These are phyloP conservation scores for Scopus umbretta DNA, from an alignment of 2,113 vertebrate genomes.

Conservation along the genomic window DNA sequence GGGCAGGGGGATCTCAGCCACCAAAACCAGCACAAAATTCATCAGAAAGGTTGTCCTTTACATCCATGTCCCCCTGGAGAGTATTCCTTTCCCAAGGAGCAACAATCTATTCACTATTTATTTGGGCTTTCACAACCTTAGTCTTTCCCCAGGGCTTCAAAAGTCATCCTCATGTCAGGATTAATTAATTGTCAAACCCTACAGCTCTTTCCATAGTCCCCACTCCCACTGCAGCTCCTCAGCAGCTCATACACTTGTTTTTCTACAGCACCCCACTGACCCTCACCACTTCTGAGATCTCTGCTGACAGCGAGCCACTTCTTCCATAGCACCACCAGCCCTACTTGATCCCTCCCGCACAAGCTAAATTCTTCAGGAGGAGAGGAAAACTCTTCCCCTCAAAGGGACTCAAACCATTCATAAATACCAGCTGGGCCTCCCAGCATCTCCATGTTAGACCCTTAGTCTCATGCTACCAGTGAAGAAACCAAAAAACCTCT, in stretches of 20 bases:
- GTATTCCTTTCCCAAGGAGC: not conserved
- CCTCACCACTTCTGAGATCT: not conserved
- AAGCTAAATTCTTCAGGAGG: not conserved
- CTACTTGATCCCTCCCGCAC: not conserved
- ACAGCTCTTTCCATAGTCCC: not conserved
- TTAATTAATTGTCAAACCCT: not conserved
- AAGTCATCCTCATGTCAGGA: not conserved
- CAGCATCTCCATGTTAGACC: not conserved
- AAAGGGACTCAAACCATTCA: not conserved
- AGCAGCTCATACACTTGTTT: not conserved
- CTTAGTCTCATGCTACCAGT: not conserved
- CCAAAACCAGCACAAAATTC: not conserved
- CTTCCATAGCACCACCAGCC: not conserved
- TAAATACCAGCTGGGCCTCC: not conserved
- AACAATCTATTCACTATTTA: not conserved
- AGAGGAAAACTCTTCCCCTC: not conserved
- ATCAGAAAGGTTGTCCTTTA: not conserved
- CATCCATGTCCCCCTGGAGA: not conserved
- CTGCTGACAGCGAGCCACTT: not conserved
- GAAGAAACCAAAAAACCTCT: not conserved
- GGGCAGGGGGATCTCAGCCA: not conserved
- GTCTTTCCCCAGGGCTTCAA: not conserved
- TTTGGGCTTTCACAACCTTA: not conserved
- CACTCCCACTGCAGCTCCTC: not conserved
- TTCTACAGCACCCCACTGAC: not conserved